Conservation (phyloP, 2,888 invertebrate species). For the Parnassius orleans region DNA sequence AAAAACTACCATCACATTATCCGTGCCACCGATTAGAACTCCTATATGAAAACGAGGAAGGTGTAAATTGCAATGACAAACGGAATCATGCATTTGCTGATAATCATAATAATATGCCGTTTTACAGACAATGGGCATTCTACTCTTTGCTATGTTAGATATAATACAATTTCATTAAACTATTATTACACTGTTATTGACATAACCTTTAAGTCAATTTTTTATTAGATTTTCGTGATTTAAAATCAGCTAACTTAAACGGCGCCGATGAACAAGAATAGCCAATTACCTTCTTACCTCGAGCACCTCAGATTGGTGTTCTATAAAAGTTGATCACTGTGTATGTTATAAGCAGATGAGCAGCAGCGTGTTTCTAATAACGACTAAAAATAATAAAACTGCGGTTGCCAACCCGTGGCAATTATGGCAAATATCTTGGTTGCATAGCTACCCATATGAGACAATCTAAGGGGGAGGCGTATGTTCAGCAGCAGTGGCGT, state of each 20-base stretch:
- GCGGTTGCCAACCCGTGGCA: too few species aligned
- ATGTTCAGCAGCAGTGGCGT: too few species aligned
- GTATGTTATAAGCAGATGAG: too few species aligned
- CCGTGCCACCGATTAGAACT: constrained; percentile 28
- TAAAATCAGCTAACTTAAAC: constrained; percentile 26
- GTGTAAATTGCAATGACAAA: constrained; percentile 40
- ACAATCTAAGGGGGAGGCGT: too few species aligned
- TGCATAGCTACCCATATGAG: too few species aligned
- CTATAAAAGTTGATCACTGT: too few species aligned
- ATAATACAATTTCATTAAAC: constrained; percentile 13
- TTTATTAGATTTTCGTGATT: constrained; percentile 15
- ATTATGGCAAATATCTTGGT: too few species aligned
- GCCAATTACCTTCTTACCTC: too few species aligned
- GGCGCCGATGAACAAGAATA: constrained; percentile 19
- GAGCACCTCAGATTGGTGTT: too few species aligned
- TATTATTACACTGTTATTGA: not conserved
- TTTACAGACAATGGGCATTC: constrained; percentile 66
- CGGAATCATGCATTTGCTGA: constrained; percentile 32
- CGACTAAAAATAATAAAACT: too few species aligned
- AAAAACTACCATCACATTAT: constrained; percentile 28
- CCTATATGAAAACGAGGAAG: constrained; percentile 38
- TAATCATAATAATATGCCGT: constrained; percentile 40
- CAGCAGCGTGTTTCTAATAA: too few species aligned
- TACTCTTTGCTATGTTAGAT: constrained; percentile 43
- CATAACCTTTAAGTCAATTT: not conserved